Evolutionary conservation across 2,888 invertebrate species (phyloP), one percentile per base, ranked within the genome.

Genomic region (Amorpha juglandis): DNA sequence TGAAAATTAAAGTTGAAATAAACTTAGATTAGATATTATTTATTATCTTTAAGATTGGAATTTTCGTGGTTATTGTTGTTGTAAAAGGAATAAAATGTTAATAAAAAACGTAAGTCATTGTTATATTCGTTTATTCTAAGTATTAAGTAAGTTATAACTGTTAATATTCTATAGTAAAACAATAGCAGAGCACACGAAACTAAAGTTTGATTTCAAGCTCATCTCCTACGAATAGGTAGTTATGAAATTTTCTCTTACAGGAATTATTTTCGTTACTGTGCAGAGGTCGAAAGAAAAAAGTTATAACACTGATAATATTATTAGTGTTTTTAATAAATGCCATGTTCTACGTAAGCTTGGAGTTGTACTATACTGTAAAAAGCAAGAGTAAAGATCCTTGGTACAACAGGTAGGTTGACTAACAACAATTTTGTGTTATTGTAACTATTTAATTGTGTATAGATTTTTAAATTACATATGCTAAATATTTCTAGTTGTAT

Each of bases 221-320:
- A 27, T 33, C 27, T 33, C 27, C 9, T 38, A 38, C 8, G 9
- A 8, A 53, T 27, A 27, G 27, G 4, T 4, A 27, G 27, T 3
- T 27, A 27, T 50, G 19, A 19, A 19, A 16, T 42, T 58, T 19
- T 58, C 6, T 19, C 16, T 58, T 58, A 16, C 82, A 92, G 92
- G 89, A 89, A 68, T 84, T 83, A 71, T 88, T 87, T 82, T 81
- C 87, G 35, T 72, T 90, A 62, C 67, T 90, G 50, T 92, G 90
- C 71, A 82, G 92, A 78, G 91, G 92, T 42, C 84, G 92, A 50
- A 92, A 88, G 75, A 93, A 92, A 81, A 91, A 87, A 76, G 82
- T 91, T 67, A 72, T 83, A 45, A 78, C 82, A 51, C 79, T 92
- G 68, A 68, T 84, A 70, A 71, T 90, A 9, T 75, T 91, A 71